Conservation (phyloP, 2,888 invertebrate species). For the Pristionchus entomophagus region DNA sequence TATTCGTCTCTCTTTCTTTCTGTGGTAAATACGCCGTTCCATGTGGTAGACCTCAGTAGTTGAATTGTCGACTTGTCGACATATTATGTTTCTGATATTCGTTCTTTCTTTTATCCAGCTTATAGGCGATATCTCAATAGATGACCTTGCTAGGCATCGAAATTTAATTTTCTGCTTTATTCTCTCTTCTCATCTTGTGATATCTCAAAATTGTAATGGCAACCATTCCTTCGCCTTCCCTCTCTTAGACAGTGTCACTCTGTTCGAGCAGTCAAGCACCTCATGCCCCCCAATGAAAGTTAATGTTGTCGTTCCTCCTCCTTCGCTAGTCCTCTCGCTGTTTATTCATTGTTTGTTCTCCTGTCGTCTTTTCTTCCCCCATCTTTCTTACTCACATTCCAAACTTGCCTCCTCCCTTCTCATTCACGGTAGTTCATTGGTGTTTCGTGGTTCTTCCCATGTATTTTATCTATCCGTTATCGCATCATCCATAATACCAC, state of each 20-base stretch:
- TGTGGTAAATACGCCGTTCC: background rate
- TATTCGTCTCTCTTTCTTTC: background rate
- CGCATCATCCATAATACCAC: background rate
- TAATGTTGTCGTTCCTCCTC: background rate
- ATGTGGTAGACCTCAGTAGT: background rate
- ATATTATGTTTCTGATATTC: no score
- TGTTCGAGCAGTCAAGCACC: background rate
- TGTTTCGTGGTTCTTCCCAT: no score
- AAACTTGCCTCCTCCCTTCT: background rate
- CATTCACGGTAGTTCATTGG: background rate
- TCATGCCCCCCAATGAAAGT: conserved; percentile 2
- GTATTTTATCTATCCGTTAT: background rate
- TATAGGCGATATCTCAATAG: background rate
- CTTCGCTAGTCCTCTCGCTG: background rate
- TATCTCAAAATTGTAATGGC: background rate
- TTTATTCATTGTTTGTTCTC: conserved; percentile 38
- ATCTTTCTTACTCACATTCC: conserved; percentile 31
- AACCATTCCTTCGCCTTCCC: background rate
- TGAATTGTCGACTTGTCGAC: no score
- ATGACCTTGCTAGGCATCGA: background rate
- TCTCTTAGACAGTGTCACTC: background rate
- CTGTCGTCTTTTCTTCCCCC: conserved; percentile 26
- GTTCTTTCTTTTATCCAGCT: background rate
- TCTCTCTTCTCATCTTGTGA: background rate
- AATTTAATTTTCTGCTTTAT: background rate